Evolutionary conservation across 1,140 invertebrate species (phyloP), one percentile per base, ranked within the genome.

Genomic region (Calliopsis andreniformis): DNA sequence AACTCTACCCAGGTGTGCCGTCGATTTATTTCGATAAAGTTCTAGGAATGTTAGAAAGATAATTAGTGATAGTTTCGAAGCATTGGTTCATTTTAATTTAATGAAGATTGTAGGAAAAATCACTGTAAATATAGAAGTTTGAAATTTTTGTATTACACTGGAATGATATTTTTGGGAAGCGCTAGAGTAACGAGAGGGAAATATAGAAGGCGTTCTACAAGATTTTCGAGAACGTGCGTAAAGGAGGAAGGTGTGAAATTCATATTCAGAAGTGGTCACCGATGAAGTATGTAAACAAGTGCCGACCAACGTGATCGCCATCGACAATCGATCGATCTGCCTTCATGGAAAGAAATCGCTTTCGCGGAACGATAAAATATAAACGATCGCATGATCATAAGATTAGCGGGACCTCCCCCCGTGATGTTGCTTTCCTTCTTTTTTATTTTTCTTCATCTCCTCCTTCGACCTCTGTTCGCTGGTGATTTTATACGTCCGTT

Each of bases 281-380:
- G 59, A 51, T 78, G 73, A 86, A 78, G 82, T 90, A 89, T 89
- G 89, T 90, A 90, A 90, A 90, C 88, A 90, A 89, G 86, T 83
- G 80, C 64, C 82, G 71, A 71, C 66, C 86, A 86, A 90, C 89
- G 89, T 90, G 89, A 89, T 87, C 80, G 70, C 73, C 85, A 90
- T 90, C 42, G 78, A 59, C 71, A 82, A 88, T 88, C 83, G 79
- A 80, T 83, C 73, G 35, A 80, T 83, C 63, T 78, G 59, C 35
- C 70, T 32, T 30, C 66, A 32, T 76, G 73, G 84, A 61, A 82
- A 61, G 80, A 56, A 35, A 71, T 83, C 76, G 66, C 83, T 78
- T 83, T 85, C 84, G 53, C 72, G 56, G 81, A 86, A 86, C 76
- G 62, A 83, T 86, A 80, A 80, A 83, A 78, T 43, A 56, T 63